Conservation (phyloP, 1,140 invertebrate genomes). For the Brachystomella parvula region DNA sequence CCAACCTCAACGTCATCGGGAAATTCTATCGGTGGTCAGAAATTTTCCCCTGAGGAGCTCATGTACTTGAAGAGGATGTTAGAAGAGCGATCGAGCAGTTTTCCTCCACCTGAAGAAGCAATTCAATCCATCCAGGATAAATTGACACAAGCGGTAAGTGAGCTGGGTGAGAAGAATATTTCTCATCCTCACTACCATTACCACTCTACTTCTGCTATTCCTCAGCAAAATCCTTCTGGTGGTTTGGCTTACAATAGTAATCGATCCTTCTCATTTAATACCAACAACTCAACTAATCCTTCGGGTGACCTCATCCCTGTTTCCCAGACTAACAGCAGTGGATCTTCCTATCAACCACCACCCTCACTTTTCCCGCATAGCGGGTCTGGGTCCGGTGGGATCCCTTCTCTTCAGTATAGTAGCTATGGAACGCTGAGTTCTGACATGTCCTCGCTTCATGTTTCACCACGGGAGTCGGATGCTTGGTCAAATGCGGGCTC, state of each 20-base stretch:
- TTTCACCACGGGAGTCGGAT: too few relatives aligned
- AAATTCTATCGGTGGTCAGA: too few relatives aligned
- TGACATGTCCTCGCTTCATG: too few relatives aligned
- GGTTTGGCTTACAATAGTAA: too few relatives aligned
- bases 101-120: not conserved
- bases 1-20: too few relatives aligned
- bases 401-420: too few relatives aligned
- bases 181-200: too few relatives aligned
- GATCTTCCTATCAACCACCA: not conserved
- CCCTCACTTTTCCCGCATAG: not conserved
- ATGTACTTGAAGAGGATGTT: slow-evolving; percentile 12
- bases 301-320: not conserved
- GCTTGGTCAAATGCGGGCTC: not conserved
- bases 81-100: not conserved
- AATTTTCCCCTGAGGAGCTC: slow-evolving; percentile 16
- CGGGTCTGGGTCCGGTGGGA: slow-evolving; percentile 4
- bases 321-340: slow-evolving; percentile 1
- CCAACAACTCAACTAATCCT: not conserved
- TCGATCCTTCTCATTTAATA: slow-evolving; percentile 2
- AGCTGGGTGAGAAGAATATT: not conserved
- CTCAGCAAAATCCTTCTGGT: not conserved
- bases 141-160: slow-evolving; percentile 18
- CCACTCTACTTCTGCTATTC: not conserved
- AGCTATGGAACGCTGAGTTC: too few relatives aligned
- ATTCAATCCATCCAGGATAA: not conserved